phyloP scores from a whole-genome alignment of 2,888 invertebrate genomes.

The Rambutsinella grinnellia region DNA sequence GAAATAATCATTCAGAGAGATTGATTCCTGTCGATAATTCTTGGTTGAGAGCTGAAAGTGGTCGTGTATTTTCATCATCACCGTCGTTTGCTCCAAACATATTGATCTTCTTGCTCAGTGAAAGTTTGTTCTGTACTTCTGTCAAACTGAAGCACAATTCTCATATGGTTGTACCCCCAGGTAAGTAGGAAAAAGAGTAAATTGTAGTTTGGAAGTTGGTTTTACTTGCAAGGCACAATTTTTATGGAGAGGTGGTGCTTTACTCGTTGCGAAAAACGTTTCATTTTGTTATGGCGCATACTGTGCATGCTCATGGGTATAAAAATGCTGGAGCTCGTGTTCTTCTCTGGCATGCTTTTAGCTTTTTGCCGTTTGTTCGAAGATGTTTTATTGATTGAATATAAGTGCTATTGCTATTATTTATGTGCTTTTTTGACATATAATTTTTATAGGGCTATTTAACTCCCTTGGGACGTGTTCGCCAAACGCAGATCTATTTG shows the following conservation, averaged over 20 bases:
- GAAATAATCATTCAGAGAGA: not conserved
- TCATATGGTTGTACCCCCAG: constrained; percentile 62
- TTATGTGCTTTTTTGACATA: too few species aligned
- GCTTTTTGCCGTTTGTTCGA: not conserved
- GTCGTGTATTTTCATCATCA: too few species aligned
- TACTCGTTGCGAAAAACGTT: too few species aligned
- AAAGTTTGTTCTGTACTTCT: constrained; percentile 31
- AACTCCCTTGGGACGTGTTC: constrained; percentile 67
- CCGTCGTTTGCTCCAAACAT: constrained; percentile 11
- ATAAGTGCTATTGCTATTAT: too few species aligned
- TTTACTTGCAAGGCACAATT: too few species aligned
- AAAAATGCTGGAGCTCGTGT: not conserved
- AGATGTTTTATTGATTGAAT: constrained; percentile 14
- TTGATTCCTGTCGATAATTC: not conserved
- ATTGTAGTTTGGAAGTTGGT: not conserved
- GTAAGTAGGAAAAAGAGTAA: constrained; percentile 14
- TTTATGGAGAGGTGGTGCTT: too few species aligned
- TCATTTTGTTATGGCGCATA: too few species aligned
- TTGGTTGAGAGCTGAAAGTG: too few species aligned
- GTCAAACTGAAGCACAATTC: constrained; percentile 53
- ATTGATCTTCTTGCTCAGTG: constrained; percentile 30
- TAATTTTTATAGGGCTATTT: constrained; percentile 65
- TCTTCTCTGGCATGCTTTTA: not conserved
- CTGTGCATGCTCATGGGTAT: too few species aligned
- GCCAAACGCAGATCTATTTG: constrained; percentile 74